Percentiles rank a stretch among this genome's conserved stretches.
Evolutionary conservation across 2,113 vertebrate species (phyloP).

Genomic region (Pampusana beccarii): DNA sequence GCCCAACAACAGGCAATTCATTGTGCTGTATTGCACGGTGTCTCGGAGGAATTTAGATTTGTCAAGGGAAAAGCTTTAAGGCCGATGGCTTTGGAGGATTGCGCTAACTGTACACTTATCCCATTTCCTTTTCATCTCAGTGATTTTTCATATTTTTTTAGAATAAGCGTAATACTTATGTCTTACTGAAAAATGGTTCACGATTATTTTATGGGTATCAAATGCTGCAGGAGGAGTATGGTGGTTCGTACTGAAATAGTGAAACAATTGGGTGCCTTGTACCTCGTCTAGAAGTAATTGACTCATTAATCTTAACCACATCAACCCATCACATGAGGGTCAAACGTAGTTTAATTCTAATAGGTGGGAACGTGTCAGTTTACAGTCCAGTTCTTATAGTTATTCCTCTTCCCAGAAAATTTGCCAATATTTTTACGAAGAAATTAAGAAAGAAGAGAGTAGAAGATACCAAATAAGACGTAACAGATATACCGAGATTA

Average conservation of each 20-base stretch:
- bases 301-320: slow-evolving; percentile 74
- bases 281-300: slow-evolving; percentile 73
- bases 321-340: slow-evolving; percentile 47
- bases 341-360: slow-evolving; percentile 73
- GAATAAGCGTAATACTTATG: slow-evolving; percentile 12
- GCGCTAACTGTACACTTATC: background rate
- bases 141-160: background rate
- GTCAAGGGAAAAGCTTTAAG: slow-evolving; percentile 54
- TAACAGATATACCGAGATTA: background rate
- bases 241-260: slow-evolving; percentile 18
- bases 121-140: slow-evolving; percentile 54
- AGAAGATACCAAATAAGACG: background rate
- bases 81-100: slow-evolving; percentile 39
- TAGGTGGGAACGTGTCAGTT: slow-evolving; percentile 36
- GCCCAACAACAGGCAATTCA: slow-evolving; percentile 26
- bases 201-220: slow-evolving; percentile 61
- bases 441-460: background rate
- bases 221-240: slow-evolving; percentile 6
- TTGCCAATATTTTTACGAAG: background rate
- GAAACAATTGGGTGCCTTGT: slow-evolving; percentile 62
- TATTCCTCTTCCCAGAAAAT: background rate
- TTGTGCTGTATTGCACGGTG: background rate
- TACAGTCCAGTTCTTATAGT: slow-evolving; percentile 44
- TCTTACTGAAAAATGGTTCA: slow-evolving; percentile 25
- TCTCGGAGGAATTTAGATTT: slow-evolving; percentile 22